Evolutionary conservation across 2,113 vertebrate species (phyloP).

Genomic region (Cromileptes altivelis): DNA sequence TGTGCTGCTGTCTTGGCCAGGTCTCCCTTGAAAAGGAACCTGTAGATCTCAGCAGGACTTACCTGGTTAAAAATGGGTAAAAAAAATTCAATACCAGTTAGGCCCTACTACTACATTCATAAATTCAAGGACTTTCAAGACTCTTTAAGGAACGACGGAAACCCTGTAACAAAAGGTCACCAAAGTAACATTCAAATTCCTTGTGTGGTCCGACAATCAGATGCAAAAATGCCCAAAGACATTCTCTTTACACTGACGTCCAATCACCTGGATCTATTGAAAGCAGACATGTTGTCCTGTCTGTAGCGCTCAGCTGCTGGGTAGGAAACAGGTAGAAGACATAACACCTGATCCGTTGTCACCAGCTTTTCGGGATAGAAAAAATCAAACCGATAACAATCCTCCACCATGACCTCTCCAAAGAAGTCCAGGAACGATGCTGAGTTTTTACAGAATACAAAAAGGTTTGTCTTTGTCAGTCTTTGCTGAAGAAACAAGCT

Average conservation of each 20-base stretch:
- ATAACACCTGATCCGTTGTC: conserved; percentile 44
- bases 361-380: conserved; percentile 19
- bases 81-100: no score
- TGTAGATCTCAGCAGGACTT: no score
- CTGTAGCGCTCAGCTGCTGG: conserved; percentile 26
- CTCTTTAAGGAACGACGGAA: no score
- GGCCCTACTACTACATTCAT: no score
- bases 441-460: background rate
- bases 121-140: no score
- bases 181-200: background rate
- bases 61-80: no score
- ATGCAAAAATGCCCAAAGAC: background rate
- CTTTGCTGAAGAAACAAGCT: background rate
- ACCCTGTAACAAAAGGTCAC: no score
- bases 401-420: conserved; percentile 52
- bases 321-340: conserved; percentile 36
- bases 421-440: background rate
- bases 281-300: conserved; percentile 67
- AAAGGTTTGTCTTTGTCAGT: background rate
- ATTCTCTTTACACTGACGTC: background rate
- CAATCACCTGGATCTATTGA: conserved; percentile 71
- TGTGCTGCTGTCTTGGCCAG: no score
- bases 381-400: conserved; percentile 28
- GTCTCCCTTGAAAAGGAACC: no score
- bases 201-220: background rate